These are phyloP conservation scores for Luidia sarsii DNA, from an alignment of 53 echinoderm and acorn worm species.

Conservation along the genomic window DNA sequence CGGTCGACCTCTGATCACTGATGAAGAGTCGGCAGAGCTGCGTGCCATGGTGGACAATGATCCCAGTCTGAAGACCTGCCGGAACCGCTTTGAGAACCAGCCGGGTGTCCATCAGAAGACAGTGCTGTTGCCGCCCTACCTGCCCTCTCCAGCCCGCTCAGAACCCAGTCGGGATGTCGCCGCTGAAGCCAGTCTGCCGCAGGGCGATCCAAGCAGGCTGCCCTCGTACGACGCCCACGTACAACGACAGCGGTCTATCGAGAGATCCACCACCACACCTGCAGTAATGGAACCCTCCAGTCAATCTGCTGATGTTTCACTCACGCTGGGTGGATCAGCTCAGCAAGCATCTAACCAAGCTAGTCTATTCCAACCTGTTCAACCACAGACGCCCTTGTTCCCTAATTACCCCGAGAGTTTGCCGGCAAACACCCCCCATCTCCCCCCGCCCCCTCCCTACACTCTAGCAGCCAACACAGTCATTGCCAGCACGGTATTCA, in stretches of 20 bases:
- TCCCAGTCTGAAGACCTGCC: conserved; percentile 81
- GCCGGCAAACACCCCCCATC: conserved; percentile 40
- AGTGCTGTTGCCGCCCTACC: conserved; percentile 36
- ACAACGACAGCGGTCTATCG: conserved; percentile 21
- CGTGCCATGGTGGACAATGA: conserved; percentile 73
- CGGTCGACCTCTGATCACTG: conserved; percentile 61
- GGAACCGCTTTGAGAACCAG: conserved; percentile 80
- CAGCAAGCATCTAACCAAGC: conserved; percentile 4
- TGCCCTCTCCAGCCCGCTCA: conserved; percentile 2
- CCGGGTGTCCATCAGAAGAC: conserved; percentile 63
- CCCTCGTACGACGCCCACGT: conserved; percentile 34
- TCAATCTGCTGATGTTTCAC: neutral
- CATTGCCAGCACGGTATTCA: conserved; percentile 38
- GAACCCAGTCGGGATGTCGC: conserved; percentile 13
- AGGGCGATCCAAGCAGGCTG: conserved; percentile 9
- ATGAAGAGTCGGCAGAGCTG: conserved; percentile 79
- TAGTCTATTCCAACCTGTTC: conserved; percentile 30
- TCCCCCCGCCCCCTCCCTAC: conserved; percentile 47
- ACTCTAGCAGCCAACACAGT: conserved; percentile 24
- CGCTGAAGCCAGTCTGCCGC: conserved; percentile 13
- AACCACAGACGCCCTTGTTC: neutral
- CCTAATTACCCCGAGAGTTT: conserved; percentile 46
- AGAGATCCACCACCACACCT: conserved; percentile 1
- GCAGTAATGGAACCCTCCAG: neutral
- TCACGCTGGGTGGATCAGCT: neutral